Evolutionary conservation across 1,140 invertebrate species (phyloP), one percentile per base, ranked within the genome.

Genomic region (Muscidifurax raptorellus): DNA sequence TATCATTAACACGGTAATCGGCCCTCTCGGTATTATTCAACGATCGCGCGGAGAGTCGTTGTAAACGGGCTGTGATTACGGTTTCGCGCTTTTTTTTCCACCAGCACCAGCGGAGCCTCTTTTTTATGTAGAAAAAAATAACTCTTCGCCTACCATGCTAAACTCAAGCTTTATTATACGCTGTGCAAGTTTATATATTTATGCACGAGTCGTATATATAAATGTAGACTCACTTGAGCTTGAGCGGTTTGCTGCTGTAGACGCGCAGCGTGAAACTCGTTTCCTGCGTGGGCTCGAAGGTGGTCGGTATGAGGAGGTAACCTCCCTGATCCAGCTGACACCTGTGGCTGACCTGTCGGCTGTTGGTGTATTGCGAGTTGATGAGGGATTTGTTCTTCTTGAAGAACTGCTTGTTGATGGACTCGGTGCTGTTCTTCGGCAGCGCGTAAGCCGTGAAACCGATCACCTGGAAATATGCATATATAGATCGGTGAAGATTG

Each of bases 311-410:
- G 47, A 98, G 94, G 18, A 98, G 92, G 92, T 97, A 98, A 40
- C 96, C 95, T 2, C 97, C 97, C 88, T 96, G 95, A 89, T 98
- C 96, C 84, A 98, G 92, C 83, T 96, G 95, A 90, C 96, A 97
- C 86, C 97, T 94, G 87, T 95, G 94, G 89, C 95, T 96, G 52
- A 98, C 97, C 94, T 98, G 97, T 87, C 97, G 94, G 89, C 97
- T 97, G 90, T 98, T 98, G 15, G 97, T 98, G 89, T 98, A 98
- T 88, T 98, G 96, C 0, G 97, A 98, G 92, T 98, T 98, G 10
- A 98, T 95, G 72, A 97, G 94, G 27, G 97, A 97, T 88, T 98
- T 98, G 86, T 97, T 97, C 87, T 96, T 97, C 91, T 97, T 98
- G 89, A 98, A 98, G 89, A 97, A 98, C 22, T 95, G 92, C 89